A percentile compares a stretch with the other conserved stretches of the same genome.
Evolutionary conservation across 2,888 invertebrate species (phyloP).

Genomic region (Ditylenchus weischeri): DNA sequence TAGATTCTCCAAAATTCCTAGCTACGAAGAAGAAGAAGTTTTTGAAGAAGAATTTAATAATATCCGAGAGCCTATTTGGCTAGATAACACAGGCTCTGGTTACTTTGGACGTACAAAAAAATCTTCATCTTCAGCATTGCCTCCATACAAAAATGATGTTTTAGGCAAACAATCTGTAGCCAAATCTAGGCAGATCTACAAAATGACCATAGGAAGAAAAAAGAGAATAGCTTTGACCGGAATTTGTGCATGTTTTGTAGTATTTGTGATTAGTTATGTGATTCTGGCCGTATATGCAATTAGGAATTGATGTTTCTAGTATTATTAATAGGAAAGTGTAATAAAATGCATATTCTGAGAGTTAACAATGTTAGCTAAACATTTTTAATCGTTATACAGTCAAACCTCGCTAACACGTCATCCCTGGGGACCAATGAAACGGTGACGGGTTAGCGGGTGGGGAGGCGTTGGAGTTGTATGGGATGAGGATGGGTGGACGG

Average conservation of each 20-base stretch:
- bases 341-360: too few species aligned
- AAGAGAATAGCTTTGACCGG: background rate
- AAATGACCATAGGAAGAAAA: constrained; percentile 9
- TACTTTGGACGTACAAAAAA: background rate
- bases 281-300: constrained; percentile 2
- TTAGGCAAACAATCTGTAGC: background rate
- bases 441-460: too few species aligned
- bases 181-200: background rate
- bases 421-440: too few species aligned
- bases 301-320: too few species aligned
- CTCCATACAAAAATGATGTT: background rate
- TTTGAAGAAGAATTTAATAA: background rate
- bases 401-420: too few species aligned
- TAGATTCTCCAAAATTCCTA: background rate
- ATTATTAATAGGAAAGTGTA: too few species aligned
- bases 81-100: too few species aligned
- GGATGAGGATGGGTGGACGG: too few species aligned
- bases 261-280: constrained; percentile 5
- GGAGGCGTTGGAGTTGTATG: too few species aligned
- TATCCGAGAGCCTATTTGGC: background rate
- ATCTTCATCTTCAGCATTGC: background rate
- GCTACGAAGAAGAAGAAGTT: background rate
- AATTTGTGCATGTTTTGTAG: constrained; percentile 5
- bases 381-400: too few species aligned
- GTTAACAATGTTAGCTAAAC: too few species aligned